Evolutionary conservation across 2,797 vertebrate species (phyloP), one percentile per base, ranked within the genome.

Genomic region (Ctenopoma multispine): DNA sequence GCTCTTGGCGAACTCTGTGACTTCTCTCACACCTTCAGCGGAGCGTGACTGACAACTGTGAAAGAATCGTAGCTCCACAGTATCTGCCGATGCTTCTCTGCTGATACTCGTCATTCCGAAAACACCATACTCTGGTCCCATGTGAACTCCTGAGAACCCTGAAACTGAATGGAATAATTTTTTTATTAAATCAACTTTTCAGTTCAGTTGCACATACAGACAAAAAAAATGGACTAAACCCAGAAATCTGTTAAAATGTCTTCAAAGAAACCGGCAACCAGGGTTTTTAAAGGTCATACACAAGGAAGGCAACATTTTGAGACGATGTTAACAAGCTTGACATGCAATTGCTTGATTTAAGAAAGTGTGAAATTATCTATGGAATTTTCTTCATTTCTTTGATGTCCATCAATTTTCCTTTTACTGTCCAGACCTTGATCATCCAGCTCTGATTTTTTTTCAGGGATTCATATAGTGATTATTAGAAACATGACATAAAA

Each of bases 1-100:
- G 79, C 91, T 99, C 89, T 99, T 99, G 85, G 98, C 98, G 9
- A 99, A 99, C 84, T 99, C 98, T 0, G 98, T 99, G 81, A 99
- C 96, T 89, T 99, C 98, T 73, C 98, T 96, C 76, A 99, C 96
- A 0, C 95, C 96, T 78, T 99, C 98, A 57, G 97, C 98, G 0
- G 98, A 98, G 70, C 97, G 97, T 6, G 97, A 97, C 82, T 99
- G 98, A 79, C 96, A 99, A 38, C 97, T 96, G 76, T 97, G 94
- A 84, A 99, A 99, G 79, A 99, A 99, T 29, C 97, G 96, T 58
- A 99, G 96, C 80, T 98, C 97, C n/a, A 97, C 94, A 5, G 91
- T 78, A 20, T 97, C 95, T 21, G 94, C 90, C 68, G 94, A 91
- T 75, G 91, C 94, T 67, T 95, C 93, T 56, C 71, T 90, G 1